Evolutionary conservation across 1,140 invertebrate species (phyloP).

Genomic region (Lerema accius): DNA sequence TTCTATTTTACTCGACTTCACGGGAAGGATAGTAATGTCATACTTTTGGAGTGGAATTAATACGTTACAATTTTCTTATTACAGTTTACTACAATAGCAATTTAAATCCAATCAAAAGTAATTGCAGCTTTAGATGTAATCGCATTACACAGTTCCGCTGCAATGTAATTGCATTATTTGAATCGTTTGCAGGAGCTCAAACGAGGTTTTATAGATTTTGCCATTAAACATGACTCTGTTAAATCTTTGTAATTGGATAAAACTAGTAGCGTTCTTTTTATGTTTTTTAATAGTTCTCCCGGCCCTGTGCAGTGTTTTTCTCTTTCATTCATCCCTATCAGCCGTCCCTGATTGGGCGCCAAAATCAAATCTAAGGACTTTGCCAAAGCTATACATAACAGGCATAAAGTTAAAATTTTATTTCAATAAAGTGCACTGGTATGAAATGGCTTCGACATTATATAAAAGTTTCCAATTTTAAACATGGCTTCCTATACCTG

Average conservation of each 20-base stretch:
- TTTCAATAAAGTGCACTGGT: constrained; percentile 13
- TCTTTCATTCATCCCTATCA: no score
- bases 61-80: neutral
- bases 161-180: constrained; percentile 6
- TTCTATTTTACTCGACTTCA: no score
- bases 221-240: neutral
- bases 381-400: neutral
- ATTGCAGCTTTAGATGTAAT: constrained; percentile 2
- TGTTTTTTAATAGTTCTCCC: no score
- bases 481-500: constrained; percentile 1
- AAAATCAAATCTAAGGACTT: no score
- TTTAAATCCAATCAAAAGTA: neutral
- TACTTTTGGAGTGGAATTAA: no score
- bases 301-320: no score
- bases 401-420: constrained; percentile 7
- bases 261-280: neutral
- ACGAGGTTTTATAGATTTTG: neutral
- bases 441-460: neutral
- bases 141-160: neutral
- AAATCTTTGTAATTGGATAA: neutral
- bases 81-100: neutral
- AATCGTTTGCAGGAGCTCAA: constrained; percentile 5
- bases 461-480: constrained; percentile 16
- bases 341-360: no score
- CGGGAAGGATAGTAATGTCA: no score